Evolutionary conservation across 2,113 vertebrate genomes (phyloP).

Genomic region (Neogobius melanostomus): DNA sequence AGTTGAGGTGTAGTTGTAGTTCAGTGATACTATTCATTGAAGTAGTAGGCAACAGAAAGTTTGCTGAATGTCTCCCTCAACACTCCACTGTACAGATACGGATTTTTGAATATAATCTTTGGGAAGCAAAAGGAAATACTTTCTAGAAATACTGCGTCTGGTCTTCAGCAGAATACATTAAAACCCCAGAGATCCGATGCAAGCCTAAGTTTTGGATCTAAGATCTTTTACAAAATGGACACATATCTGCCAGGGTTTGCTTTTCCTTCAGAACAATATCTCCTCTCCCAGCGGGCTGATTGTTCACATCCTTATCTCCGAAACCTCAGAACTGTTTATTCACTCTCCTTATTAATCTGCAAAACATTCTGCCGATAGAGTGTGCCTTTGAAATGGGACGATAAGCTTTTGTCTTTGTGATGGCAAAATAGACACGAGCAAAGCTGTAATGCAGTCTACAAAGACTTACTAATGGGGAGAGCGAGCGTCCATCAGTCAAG

Average conservation of each 20-base stretch:
- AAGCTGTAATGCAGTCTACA: constrained; percentile 21
- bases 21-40: too few relatives aligned
- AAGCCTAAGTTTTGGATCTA: constrained; percentile 35
- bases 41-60: too few relatives aligned
- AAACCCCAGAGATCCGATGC: constrained; percentile 30
- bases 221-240: constrained; percentile 24
- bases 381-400: constrained; percentile 20
- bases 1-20: too few relatives aligned
- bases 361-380: constrained; percentile 12
- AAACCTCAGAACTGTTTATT: constrained; percentile 48
- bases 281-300: constrained; percentile 30
- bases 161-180: constrained; percentile 30
- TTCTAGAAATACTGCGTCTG: neutral
- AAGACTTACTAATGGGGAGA: constrained; percentile 25
- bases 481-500: constrained; percentile 25
- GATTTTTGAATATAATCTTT: too few relatives aligned
- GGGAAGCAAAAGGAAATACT: too few relatives aligned
- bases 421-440: constrained; percentile 22
- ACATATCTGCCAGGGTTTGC: neutral
- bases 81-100: too few relatives aligned
- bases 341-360: constrained; percentile 33
- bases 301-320: constrained; percentile 47
- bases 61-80: too few relatives aligned
- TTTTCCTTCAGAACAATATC: neutral
- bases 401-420: neutral